Evolutionary conservation across 2,888 invertebrate species (phyloP).

Genomic region (Brachypalpus laphriformis): DNA sequence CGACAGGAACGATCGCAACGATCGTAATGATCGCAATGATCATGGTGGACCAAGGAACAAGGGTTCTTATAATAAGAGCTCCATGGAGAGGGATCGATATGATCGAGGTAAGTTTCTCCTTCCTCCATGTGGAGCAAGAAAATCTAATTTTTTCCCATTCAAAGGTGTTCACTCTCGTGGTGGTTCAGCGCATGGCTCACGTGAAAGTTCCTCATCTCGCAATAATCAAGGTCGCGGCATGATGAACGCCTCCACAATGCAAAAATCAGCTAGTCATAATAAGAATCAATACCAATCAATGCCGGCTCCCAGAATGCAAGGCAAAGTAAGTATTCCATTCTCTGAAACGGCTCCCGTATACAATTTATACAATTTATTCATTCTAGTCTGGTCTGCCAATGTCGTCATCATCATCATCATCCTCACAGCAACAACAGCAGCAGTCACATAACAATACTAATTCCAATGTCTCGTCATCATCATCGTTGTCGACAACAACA

Average conservation of each 20-base stretch:
- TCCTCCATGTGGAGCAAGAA: too few species aligned
- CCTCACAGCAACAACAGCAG: slow-evolving; percentile 38
- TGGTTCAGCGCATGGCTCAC: slow-evolving; percentile 85
- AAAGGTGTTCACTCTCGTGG: slow-evolving; percentile 84
- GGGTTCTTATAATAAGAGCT: slow-evolving; percentile 80
- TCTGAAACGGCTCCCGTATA: too few species aligned
- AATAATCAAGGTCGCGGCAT: slow-evolving; percentile 77
- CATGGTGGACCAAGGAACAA: slow-evolving; percentile 80
- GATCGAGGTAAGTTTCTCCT: slow-evolving; percentile 78
- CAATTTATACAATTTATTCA: not conserved
- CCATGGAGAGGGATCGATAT: slow-evolving; percentile 81
- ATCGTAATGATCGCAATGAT: slow-evolving; percentile 78
- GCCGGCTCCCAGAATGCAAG: slow-evolving; percentile 77
- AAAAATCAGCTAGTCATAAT: slow-evolving; percentile 82
- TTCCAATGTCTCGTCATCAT: slow-evolving; percentile 27
- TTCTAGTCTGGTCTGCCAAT: slow-evolving; percentile 41
- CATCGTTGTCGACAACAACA: too few species aligned
- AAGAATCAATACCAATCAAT: slow-evolving; percentile 80
- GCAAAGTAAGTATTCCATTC: slow-evolving; percentile 76
- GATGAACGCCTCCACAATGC: slow-evolving; percentile 78
- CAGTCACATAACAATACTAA: slow-evolving; percentile 20
- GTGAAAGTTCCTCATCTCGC: slow-evolving; percentile 82
- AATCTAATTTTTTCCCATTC: not conserved
- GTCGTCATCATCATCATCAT: slow-evolving; percentile 35
- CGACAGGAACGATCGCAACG: slow-evolving; percentile 78